Evolutionary conservation across 2,888 invertebrate species (phyloP).

Genomic region (Cerceris ruficornis): DNA sequence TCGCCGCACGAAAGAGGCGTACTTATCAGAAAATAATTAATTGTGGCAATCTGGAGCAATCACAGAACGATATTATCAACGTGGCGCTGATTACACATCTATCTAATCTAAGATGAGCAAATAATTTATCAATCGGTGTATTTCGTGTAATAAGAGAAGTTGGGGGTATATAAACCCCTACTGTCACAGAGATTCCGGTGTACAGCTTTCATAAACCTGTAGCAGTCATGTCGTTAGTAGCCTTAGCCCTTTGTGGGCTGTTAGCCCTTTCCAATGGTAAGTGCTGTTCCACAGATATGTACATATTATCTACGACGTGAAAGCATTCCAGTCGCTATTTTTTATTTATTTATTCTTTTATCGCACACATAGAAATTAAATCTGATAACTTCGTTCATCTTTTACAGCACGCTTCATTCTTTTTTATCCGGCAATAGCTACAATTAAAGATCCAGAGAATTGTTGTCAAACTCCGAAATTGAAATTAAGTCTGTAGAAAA

Average conservation of each 20-base stretch:
- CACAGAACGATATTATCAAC: not conserved
- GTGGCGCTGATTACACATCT: not conserved
- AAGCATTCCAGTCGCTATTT: too few species aligned
- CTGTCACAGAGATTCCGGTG: not conserved
- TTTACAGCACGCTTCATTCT: too few species aligned
- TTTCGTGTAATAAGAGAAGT: not conserved
- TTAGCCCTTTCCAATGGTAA: constrained; percentile 33
- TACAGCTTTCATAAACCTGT: not conserved
- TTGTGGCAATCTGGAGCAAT: constrained; percentile 11
- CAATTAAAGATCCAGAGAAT: not conserved
- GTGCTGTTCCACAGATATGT: not conserved
- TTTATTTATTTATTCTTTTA: too few species aligned
- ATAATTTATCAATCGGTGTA: constrained; percentile 3
- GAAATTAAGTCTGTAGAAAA: not conserved
- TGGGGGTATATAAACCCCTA: constrained; percentile 20
- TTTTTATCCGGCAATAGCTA: too few species aligned
- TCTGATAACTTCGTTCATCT: too few species aligned
- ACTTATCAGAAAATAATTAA: constrained; percentile 5
- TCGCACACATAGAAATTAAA: too few species aligned
- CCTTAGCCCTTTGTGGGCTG: constrained; percentile 22
- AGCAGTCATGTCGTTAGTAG: constrained; percentile 21
- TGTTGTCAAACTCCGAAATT: not conserved
- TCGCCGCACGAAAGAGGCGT: not conserved
- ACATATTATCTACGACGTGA: not conserved
- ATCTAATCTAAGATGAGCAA: constrained; percentile 27